Conservation (phyloP, 2,113 vertebrate species). For the Rhabdomys dilectus region DNA sequence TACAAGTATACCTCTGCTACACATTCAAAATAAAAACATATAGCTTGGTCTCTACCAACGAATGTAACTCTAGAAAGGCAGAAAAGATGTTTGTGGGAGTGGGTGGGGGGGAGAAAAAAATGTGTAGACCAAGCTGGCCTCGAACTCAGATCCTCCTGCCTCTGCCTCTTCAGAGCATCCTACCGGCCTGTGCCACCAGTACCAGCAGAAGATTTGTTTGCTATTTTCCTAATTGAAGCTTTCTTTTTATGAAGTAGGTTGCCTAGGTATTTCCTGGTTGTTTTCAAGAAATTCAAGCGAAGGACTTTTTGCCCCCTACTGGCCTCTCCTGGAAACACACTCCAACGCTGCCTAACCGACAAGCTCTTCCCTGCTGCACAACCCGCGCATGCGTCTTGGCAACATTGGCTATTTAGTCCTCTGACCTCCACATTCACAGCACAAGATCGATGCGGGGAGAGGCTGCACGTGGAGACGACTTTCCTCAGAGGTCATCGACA, state of each 20-base stretch:
- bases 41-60: neutral
- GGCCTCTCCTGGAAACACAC: neutral
- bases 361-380: neutral
- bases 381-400: neutral
- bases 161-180: neutral
- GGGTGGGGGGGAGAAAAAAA: neutral
- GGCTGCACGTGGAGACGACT: neutral
- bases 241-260: neutral
- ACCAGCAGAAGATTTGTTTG: accelerated
- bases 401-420: neutral
- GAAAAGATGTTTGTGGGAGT: neutral
- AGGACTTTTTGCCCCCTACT: accelerated
- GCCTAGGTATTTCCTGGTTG: accelerated
- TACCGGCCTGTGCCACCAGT: neutral
- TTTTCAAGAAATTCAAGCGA: neutral
- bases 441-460: neutral
- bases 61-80: neutral
- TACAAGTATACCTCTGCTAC: neutral
- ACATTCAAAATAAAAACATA: neutral
- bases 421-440: neutral
- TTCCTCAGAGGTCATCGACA: neutral
- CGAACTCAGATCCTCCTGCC: neutral
- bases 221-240: neutral
- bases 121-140: neutral
- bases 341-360: accelerated